Conservation (phyloP, 1,140 invertebrate genomes). For the Camponotus pennsylvanicus region DNA sequence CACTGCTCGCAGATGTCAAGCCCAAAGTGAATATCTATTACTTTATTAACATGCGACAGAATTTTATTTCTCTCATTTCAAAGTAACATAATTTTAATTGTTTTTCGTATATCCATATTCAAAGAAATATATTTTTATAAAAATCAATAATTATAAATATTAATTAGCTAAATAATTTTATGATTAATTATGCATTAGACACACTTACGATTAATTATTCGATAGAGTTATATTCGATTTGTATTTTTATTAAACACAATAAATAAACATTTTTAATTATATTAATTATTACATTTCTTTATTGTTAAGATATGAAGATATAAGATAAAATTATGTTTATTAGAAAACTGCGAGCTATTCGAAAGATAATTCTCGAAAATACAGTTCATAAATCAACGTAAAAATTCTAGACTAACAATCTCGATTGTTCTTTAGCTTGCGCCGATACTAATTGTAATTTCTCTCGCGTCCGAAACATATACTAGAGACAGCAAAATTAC, state of each 20-base stretch:
- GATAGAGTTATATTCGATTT: too few relatives aligned
- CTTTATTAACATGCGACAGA: slow-evolving; percentile 15
- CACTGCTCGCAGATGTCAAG: background rate
- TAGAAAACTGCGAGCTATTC: background rate
- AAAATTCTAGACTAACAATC: slow-evolving; percentile 9
- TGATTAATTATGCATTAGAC: background rate
- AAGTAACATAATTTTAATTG: background rate
- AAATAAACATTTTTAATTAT: background rate
- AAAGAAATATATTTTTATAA: slow-evolving; percentile 3
- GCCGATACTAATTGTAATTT: background rate
- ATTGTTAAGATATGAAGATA: background rate
- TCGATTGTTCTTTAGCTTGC: background rate
- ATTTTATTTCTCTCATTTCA: background rate
- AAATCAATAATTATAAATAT: background rate
- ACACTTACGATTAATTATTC: slow-evolving; percentile 1
- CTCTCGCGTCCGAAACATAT: background rate
- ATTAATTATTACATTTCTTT: background rate
- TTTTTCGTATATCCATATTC: background rate
- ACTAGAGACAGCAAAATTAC: slow-evolving; percentile 52
- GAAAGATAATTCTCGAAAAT: background rate
- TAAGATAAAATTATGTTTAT: background rate
- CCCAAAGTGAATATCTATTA: slow-evolving; percentile 35
- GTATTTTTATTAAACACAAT: background rate
- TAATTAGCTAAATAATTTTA: background rate
- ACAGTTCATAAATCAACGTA: background rate